Base-by-base conservation (phyloP, 2,888 invertebrate species). In the Diploptera punctata region DNA sequence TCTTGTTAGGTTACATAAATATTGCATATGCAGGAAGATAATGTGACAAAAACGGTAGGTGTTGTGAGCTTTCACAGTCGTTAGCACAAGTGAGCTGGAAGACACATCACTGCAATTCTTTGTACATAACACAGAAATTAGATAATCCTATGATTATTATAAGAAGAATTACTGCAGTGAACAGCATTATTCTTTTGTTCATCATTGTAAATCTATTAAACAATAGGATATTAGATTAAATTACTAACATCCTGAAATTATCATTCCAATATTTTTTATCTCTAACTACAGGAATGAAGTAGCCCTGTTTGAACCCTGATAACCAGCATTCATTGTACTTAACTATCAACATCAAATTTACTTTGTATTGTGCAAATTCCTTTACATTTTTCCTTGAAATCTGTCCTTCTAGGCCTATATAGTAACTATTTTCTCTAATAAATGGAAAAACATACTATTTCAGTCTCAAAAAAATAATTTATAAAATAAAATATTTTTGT, bases 381-480 rank as follows among this genome's bases (percentile, higher is more conserved):
- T 57, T 57, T 29, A 31, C 57, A 57, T 16, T 29, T 33, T 33
- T 29, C n/a, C 57, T 57, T 31, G 16, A 29, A 7, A 29, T 16
- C n/a, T 31, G 4, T n/a, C 4, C 2, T 57, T 16, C 57, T 57
- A 57, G 29, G 31, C 5, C 26, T 57, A 57, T 24, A 7, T 29
- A 29, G 1, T n/a, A 24, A n/a, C n/a, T n/a, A n/a, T n/a, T n/a
- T n/a, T n/a, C n/a, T n/a, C n/a, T n/a, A n/a, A 33, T 33, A 57
- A 29, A n/a, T 16, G 1, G 2, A 57, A 7, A 29, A 21, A 57
- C 57, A 57, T 57, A 52, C 24, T 38, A 13, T 57, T 26, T 57
- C 57, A 57, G 57, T 57, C 57, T 57, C 57, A 57, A 57, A 31
- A 57, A n/a, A 57, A n/a, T n/a, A 18, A 4, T 29, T 31, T 19